Base-by-base conservation (phyloP, 2,113 vertebrate genomes). In the Sorex araneus region DNA sequence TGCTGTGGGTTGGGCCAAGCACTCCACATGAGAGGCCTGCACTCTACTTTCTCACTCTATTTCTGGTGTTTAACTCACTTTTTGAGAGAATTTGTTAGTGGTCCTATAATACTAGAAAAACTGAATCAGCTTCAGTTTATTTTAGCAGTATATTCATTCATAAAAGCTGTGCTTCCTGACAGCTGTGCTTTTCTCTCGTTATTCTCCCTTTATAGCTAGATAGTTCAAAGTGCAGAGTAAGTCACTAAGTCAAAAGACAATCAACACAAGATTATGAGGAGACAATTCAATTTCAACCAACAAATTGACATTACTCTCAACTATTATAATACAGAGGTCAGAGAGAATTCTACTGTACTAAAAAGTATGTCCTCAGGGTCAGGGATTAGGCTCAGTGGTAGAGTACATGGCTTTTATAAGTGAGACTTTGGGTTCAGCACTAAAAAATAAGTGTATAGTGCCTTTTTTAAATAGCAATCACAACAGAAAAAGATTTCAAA, bases 111-210 rank as follows among this genome's bases (percentile, higher is more conserved):
- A 73, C 30, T 86, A 71, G 83, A 64, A 77, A 11, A 90, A 83
- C 43, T 8, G 32, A 94, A 94, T 63, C 15, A n/a, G 67, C 4
- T 94, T 91, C 57, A 89, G 25, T 90, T 93, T 91, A 60, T 89
- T 78, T 82, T 84, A 95, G 86, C 45, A 79, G 80, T 40, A 93
- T 66, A 76, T 69, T 86, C 83, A 97, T 87, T 94, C 79, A 74
- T 94, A 86, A 92, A 88, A 83, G 34, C 43, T 93, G 8, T 32
- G 64, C 50, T 91, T 96, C 87, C 43, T 93, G 60, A 50, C 66
- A 88, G 64, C 57, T 95, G 36, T 21, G 69, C 16, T 60, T 50
- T 90, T 87, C 43, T 75, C 36, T 78, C 70, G 12, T 66, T 87
- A 28, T 71, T 85, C 45, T 63, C 66, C 9, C 7, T 63, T 45